A percentile compares a stretch with the other conserved stretches of the same genome.
Evolutionary conservation across 2,888 invertebrate species (phyloP).

Genomic region (Trypoxylon attenuatum): DNA sequence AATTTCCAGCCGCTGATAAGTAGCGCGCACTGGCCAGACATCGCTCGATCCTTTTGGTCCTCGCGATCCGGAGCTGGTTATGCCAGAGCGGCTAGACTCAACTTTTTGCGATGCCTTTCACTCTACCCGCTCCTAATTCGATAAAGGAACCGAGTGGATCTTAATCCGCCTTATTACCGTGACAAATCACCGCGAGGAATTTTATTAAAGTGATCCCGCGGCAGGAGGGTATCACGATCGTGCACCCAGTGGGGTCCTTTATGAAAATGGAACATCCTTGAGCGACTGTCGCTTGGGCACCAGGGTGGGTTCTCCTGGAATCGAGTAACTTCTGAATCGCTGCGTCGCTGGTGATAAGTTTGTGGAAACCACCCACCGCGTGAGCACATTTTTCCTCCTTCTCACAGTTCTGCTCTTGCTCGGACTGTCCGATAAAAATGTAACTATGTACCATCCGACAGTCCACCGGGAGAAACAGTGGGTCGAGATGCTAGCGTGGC

Average conservation of each 20-base stretch:
- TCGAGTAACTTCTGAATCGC: slow-evolving; percentile 12
- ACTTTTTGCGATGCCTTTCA: slow-evolving; percentile 13
- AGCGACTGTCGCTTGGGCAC: neutral
- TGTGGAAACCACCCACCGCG: neutral
- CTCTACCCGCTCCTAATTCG: neutral
- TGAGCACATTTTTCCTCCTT: slow-evolving; percentile 1
- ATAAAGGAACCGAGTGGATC: neutral
- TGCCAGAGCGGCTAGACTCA: too few species aligned
- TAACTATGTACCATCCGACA: too few species aligned
- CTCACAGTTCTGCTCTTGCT: neutral
- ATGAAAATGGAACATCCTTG: slow-evolving; percentile 3
- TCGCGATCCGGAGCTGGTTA: too few species aligned
- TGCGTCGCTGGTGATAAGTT: slow-evolving; percentile 2
- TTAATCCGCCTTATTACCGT: neutral
- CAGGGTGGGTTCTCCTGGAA: neutral
- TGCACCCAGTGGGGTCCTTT: neutral
- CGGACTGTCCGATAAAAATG: too few species aligned
- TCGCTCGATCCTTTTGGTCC: neutral
- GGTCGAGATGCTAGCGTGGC: too few species aligned
- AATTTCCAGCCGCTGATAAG: slow-evolving; percentile 13
- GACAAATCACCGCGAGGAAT: slow-evolving; percentile 5
- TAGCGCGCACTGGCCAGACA: neutral
- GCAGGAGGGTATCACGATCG: neutral
- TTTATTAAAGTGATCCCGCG: slow-evolving; percentile 13
- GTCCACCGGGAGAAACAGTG: too few species aligned